A percentile compares a stretch with the other conserved stretches of the same genome.
These are phyloP conservation scores for Neoarius graeffei DNA, from an alignment of 2,113 vertebrate species.

Conservation along the genomic window DNA sequence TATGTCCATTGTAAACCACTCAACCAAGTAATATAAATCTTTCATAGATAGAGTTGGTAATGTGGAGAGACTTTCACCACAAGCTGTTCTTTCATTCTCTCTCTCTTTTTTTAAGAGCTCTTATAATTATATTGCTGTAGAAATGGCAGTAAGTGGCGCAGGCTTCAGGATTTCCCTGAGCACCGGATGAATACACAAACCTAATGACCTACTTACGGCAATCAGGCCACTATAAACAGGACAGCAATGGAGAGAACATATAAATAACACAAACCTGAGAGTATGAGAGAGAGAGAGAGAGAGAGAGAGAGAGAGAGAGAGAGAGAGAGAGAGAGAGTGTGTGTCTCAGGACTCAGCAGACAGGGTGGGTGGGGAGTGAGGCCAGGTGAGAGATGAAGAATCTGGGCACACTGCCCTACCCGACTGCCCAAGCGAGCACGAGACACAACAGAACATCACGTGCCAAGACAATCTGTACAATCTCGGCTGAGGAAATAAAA, in stretches of 20 bases:
- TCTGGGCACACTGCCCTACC: constrained; percentile 32
- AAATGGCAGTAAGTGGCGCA: constrained; percentile 8
- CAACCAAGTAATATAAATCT: constrained; percentile 24
- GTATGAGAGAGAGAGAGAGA: neutral
- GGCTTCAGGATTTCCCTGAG: neutral
- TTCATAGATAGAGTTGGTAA: constrained; percentile 20
- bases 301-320: neutral
- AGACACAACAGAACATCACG: constrained; percentile 7
- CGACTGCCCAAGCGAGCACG: neutral
- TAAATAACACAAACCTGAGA: constrained; percentile 12
- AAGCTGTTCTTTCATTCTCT: neutral
- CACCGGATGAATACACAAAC: neutral
- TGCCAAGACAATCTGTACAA: constrained; percentile 20
- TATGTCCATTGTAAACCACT: neutral
- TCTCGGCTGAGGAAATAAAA: constrained; percentile 6
- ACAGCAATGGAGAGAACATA: neutral
- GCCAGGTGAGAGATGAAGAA: constrained; percentile 36
- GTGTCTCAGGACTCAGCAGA: neutral
- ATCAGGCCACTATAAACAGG: constrained; percentile 9
- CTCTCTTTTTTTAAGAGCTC: neutral
- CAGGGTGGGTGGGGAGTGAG: constrained; percentile 15
- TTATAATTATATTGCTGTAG: constrained; percentile 19
- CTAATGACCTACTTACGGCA: constrained; percentile 27
- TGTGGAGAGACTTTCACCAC: neutral
- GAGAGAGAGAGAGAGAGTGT: neutral